Evolutionary conservation across 2,113 vertebrate species (phyloP).

Genomic region (Peromyscus maniculatus): DNA sequence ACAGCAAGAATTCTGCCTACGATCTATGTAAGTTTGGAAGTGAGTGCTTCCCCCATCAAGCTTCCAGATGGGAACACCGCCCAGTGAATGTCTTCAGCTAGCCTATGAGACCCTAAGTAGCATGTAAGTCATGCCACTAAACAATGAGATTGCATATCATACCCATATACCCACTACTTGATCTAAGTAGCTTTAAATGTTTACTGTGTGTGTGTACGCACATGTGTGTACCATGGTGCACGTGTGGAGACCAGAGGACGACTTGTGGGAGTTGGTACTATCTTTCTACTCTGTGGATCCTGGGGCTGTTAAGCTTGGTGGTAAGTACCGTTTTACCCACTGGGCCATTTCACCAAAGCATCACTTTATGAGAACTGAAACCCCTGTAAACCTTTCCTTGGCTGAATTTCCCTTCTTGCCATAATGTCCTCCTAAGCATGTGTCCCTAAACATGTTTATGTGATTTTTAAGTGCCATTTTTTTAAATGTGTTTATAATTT

Average conservation of each 20-base stretch:
- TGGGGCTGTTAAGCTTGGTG: neutral
- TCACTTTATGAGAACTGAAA: neutral
- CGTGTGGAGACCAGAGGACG: neutral
- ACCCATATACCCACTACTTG: neutral
- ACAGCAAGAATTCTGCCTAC: neutral
- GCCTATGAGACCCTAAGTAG: neutral
- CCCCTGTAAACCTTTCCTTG: neutral
- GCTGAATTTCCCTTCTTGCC: neutral
- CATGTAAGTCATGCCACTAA: neutral
- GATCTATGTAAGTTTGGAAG: neutral
- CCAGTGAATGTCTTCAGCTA: neutral
- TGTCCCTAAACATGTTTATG: neutral
- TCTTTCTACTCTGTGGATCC: neutral
- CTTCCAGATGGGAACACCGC: neutral
- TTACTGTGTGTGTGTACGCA: neutral
- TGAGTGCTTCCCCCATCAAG: neutral
- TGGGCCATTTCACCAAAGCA: neutral
- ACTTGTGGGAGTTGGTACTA: neutral
- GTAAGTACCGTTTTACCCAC: neutral
- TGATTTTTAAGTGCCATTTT: neutral
- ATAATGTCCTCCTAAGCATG: neutral
- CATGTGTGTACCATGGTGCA: neutral
- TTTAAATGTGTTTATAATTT: neutral
- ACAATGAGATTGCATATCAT: neutral
- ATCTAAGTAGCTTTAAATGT: neutral